Conservation (phyloP, 2,113 vertebrate species). For the Syngnathus scovelli region DNA sequence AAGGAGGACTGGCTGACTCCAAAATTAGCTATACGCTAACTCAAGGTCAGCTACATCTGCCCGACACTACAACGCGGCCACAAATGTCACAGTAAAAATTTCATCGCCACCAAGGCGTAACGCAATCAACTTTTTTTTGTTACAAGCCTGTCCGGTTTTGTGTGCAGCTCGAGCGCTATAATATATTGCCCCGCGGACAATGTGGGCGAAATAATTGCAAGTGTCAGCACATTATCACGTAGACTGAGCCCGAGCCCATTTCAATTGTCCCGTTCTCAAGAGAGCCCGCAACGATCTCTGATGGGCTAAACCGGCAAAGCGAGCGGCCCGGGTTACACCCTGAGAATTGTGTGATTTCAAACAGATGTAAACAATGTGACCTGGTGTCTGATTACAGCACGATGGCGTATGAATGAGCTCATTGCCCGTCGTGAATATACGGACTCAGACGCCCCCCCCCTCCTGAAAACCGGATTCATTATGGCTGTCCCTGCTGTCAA, state of each 20-base stretch:
- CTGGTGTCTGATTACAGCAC: conserved; percentile 48
- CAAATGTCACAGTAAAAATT: neutral
- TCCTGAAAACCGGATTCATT: conserved; percentile 49
- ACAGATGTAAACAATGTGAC: conserved; percentile 40
- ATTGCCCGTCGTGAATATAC: conserved; percentile 40
- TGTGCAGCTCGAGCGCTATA: conserved; percentile 18
- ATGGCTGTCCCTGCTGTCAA: conserved; percentile 40
- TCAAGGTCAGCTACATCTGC: conserved; percentile 48
- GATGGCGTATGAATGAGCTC: conserved; percentile 55
- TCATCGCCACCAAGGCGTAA: neutral
- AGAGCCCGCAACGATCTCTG: conserved; percentile 42
- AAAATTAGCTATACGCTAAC: conserved; percentile 23
- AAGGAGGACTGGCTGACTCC: too few species aligned
- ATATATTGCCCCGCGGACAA: conserved; percentile 15
- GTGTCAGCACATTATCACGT: conserved; percentile 29
- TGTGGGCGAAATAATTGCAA: conserved; percentile 29
- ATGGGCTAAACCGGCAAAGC: conserved; percentile 27
- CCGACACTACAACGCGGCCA: conserved; percentile 3
- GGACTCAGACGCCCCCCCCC: neutral
- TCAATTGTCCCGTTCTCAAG: too few species aligned
- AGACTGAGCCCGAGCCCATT: conserved; percentile 24
- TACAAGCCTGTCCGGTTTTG: conserved; percentile 15
- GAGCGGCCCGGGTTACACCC: too few species aligned
- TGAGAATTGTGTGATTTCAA: conserved; percentile 28
- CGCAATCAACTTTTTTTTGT: neutral